Base-by-base conservation (phyloP, 2,113 vertebrate genomes). In the Mormyrus lacerda region DNA sequence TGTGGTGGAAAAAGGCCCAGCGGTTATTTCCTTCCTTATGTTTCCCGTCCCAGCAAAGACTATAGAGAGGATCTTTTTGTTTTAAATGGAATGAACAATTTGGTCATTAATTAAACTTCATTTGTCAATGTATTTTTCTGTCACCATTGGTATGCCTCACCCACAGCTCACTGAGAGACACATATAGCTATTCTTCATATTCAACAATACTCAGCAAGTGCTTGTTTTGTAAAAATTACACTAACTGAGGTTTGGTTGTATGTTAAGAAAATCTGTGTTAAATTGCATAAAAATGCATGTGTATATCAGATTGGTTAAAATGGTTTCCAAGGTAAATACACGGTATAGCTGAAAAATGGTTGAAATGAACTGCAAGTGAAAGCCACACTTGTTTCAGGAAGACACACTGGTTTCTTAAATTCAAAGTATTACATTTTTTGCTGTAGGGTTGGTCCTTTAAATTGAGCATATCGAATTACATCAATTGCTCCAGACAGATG, bases 381-480 rank as follows among this genome's bases (percentile, higher is more conserved):
- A 89, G 45, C 69, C 17, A 89, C 9, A 19, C 50, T 7, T n/a
- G 39, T 79, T 79, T 84, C 53, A 55, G 50, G 24, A 89, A 61
- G 44, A 39, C 51, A 42, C 83, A 35, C 39, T 84, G 27, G 42
- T 35, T 89, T 90, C 82, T 89, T 44, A 51, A 87, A 31, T 73
- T 92, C 90, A 90, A 85, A 93, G 90, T 93, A 92, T 88, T 88
- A 79, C 88, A 92, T 93, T 93, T 88, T 53, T 88, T 47, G 79
- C 91, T 89, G 89, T 91, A 93, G 88, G 87, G 90, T 90, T 90
- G 69, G 88, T 91, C 90, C 89, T 90, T 93, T 88, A 94, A 95
- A 94, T 94, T 91, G 92, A 91, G 92, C 93, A 93, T 93, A 93
- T 91, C 89, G 93, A 95, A 95, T 95, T 82, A 92, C 91, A 88